These are phyloP conservation scores for Miniopterus natalensis DNA, from an alignment of 2,113 vertebrate genomes.

Conservation along the genomic window DNA sequence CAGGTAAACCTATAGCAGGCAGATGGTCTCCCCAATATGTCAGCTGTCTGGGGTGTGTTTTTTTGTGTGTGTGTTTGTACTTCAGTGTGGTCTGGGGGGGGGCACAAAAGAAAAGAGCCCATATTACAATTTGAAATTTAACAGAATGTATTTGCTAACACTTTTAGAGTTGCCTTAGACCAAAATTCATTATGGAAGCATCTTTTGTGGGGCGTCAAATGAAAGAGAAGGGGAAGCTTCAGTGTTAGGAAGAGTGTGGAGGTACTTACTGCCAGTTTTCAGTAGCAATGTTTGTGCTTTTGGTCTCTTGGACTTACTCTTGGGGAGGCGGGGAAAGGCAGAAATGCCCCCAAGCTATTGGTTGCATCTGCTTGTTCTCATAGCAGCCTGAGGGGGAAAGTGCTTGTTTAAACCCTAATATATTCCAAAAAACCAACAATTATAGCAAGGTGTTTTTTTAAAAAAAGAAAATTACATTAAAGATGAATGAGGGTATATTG, in stretches of 20 bases:
- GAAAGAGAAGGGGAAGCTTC: constrained; percentile 41
- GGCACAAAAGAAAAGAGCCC: constrained; percentile 65
- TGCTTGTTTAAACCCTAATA: constrained; percentile 86
- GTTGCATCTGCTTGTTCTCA: constrained; percentile 86
- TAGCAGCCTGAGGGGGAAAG: constrained; percentile 85
- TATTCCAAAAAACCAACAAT: constrained; percentile 86
- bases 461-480: constrained; percentile 89
- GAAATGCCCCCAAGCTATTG: constrained; percentile 80
- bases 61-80: background rate
- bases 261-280: constrained; percentile 77
- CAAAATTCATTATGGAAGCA: constrained; percentile 81
- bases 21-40: constrained; percentile 57
- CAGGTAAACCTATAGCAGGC: constrained; percentile 82
- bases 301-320: constrained; percentile 73
- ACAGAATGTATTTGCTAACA: constrained; percentile 86
- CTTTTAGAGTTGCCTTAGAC: constrained; percentile 86
- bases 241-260: constrained; percentile 32
- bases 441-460: constrained; percentile 73
- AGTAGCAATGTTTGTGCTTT: constrained; percentile 73
- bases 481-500: constrained; percentile 89
- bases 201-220: constrained; percentile 71
- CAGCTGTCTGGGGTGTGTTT: constrained; percentile 51
- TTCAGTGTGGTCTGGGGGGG: background rate
- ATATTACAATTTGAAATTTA: constrained; percentile 72
- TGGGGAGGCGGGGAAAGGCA: constrained; percentile 63